Evolutionary conservation across 2,888 invertebrate species (phyloP).

Genomic region (Crepidodera aurea): DNA sequence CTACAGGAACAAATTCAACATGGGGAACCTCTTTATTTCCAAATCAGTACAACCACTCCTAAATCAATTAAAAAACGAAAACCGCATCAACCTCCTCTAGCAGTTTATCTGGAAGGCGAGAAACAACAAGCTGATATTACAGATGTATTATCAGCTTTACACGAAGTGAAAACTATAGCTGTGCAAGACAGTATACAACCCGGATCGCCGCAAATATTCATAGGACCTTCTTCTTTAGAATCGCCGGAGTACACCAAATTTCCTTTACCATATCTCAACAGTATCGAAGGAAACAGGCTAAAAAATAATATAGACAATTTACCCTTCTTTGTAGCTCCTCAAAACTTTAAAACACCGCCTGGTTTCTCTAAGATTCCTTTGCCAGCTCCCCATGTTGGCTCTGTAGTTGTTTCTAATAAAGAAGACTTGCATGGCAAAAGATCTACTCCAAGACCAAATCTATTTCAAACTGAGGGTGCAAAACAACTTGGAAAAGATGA

Average conservation of each 20-base stretch:
- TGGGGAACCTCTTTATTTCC: constrained; percentile 52
- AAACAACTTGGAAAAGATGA: constrained; percentile 3
- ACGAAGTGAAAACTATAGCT: constrained; percentile 76
- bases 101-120: constrained; percentile 75
- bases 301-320: constrained; percentile 77
- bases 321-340: constrained; percentile 86
- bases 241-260: constrained; percentile 80
- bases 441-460: constrained; percentile 30
- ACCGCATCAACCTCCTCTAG: constrained; percentile 85
- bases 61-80: constrained; percentile 68
- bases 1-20: constrained; percentile 56
- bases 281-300: constrained; percentile 71
- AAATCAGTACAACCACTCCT: constrained; percentile 61
- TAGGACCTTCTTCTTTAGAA: constrained; percentile 79
- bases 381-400: constrained; percentile 87
- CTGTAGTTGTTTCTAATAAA: constrained; percentile 71
- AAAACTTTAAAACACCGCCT: constrained; percentile 83
- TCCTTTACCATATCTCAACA: constrained; percentile 83
- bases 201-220: constrained; percentile 78
- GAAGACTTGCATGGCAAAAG: constrained; percentile 41
- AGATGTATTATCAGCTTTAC: constrained; percentile 75
- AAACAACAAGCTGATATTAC: constrained; percentile 68
- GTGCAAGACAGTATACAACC: constrained; percentile 79
- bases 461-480: constrained; percentile 20
- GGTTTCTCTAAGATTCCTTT: constrained; percentile 87